Evolutionary conservation across 2,888 invertebrate species (phyloP), one percentile per base, ranked within the genome.

Genomic region (Diachrysia chrysitis): DNA sequence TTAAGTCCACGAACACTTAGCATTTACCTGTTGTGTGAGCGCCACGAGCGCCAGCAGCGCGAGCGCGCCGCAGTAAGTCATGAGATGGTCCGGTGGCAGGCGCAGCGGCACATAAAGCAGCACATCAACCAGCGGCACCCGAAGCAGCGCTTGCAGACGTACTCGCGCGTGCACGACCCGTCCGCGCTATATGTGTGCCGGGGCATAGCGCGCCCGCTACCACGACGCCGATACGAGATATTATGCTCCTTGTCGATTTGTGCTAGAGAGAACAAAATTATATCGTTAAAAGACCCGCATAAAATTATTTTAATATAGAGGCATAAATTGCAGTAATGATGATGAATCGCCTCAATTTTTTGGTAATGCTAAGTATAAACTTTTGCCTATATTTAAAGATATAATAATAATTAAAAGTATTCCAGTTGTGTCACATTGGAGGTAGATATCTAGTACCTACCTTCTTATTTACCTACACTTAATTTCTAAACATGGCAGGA

Each of bases 61-160:
- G 10, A 79, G 71, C 66, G 71, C 76, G 61, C 75, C 64, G 23
- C 48, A 21, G 57, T 37, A 66, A 63, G 62, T 68, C 66, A 77
- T 75, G 64, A 32, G 48, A 72, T 67, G 57, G 75, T 75, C 62
- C 59, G 74, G 61, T 72, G 76, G 59, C 82, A 88, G 17, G 71
- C 67, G 74, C 90, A 90, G 75, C 83, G 87, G 69, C 89, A 89
- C 5, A 67, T 58, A 66, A 76, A 85, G 79, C 91, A 92, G 71
- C 90, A 91, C 51, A 71, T 66, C 64, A 89, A 69, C 88, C 87
- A 89, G 65, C 83, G 71, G 56, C 86, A 89, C 48, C 82, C 85
- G 55, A 71, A 61, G 76, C 90, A 88, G 55, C 84, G 87, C 25
- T 70, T 71, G 58, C 88, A 90, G 51, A n/a, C 61, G 12, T 82